Evolutionary conservation across 2,797 vertebrate species (phyloP).

Genomic region (Merluccius polli): DNA sequence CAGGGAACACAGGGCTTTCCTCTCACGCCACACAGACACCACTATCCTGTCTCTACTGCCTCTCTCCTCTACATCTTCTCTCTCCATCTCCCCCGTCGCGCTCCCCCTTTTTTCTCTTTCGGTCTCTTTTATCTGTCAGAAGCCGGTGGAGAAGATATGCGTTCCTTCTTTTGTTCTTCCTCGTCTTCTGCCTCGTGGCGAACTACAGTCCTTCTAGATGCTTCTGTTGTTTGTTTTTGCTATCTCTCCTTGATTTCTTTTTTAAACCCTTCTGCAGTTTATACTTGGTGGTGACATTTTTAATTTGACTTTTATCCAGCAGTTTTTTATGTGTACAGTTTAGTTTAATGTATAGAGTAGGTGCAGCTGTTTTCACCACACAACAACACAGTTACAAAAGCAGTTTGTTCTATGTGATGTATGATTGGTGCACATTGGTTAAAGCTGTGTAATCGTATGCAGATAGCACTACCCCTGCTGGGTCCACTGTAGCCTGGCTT

Average conservation of each 20-base stretch:
- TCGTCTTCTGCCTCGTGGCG: slow-evolving; percentile 42
- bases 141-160: slow-evolving; percentile 27
- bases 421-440: background rate
- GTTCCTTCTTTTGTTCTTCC: slow-evolving; percentile 34
- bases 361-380: background rate
- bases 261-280: slow-evolving; percentile 10
- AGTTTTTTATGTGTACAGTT: too few relatives aligned
- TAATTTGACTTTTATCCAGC: background rate
- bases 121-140: background rate
- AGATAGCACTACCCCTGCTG: background rate
- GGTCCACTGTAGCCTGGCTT: background rate
- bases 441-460: background rate
- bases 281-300: background rate
- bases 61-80: slow-evolving; percentile 41
- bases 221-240: slow-evolving; percentile 24
- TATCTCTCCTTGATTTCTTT: slow-evolving; percentile 11
- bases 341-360: background rate
- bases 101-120: slow-evolving; percentile 24
- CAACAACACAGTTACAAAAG: background rate
- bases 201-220: slow-evolving; percentile 21
- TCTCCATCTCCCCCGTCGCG: slow-evolving; percentile 36
- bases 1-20: slow-evolving; percentile 56
- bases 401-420: background rate
- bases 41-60: slow-evolving; percentile 50
- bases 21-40: slow-evolving; percentile 70